phyloP scores from a whole-genome alignment of 2,797 vertebrate species.

The Enoplosus armatus region DNA sequence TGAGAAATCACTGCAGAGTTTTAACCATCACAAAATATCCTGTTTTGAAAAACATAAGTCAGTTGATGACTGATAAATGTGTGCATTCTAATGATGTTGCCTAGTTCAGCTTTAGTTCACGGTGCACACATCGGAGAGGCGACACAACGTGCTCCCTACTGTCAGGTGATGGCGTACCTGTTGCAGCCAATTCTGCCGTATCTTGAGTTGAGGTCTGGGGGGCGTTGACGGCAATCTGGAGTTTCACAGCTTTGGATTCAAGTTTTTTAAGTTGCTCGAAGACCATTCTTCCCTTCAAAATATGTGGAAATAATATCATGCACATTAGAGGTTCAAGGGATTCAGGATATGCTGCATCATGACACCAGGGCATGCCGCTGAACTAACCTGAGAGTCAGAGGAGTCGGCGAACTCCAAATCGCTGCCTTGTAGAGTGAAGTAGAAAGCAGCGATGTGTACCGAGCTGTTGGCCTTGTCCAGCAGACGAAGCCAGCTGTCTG shows the following conservation, averaged over 20 bases:
- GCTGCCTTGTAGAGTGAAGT: slow-evolving; percentile 80
- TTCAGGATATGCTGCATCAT: neutral
- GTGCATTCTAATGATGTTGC: neutral
- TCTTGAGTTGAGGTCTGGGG: slow-evolving; percentile 79
- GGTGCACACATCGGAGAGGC: neutral
- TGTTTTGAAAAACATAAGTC: neutral
- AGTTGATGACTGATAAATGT: neutral
- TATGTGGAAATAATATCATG: neutral
- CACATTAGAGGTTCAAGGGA: neutral
- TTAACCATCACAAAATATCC: neutral
- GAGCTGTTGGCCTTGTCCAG: slow-evolving; percentile 80
- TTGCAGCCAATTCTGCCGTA: slow-evolving; percentile 71
- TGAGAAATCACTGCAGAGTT: neutral
- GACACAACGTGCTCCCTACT: neutral
- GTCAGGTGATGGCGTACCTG: slow-evolving; percentile 68
- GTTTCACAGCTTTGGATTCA: slow-evolving; percentile 78
- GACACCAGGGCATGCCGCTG: neutral
- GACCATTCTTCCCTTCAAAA: slow-evolving; percentile 80
- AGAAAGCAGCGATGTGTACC: slow-evolving; percentile 85
- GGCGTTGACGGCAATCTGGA: slow-evolving; percentile 83
- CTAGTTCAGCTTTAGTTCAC: neutral
- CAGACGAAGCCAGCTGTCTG: slow-evolving; percentile 83
- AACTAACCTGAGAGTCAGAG: slow-evolving; percentile 69
- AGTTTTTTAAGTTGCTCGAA: slow-evolving; percentile 81
- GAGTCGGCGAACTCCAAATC: slow-evolving; percentile 49